Evolutionary conservation across 2,888 invertebrate species (phyloP), one percentile per base, ranked within the genome.

Genomic region (Drepanosiphum platanoidis): DNA sequence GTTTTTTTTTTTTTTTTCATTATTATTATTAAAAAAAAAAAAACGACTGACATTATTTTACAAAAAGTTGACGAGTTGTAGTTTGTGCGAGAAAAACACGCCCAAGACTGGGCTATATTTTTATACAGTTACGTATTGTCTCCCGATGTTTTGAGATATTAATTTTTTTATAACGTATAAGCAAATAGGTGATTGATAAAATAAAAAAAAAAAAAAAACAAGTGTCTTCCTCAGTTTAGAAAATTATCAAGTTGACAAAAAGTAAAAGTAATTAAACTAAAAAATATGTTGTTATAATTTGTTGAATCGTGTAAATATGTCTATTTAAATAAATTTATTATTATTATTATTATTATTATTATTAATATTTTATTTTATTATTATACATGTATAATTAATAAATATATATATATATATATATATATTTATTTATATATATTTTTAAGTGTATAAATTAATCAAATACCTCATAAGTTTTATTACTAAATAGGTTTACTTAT

Each of bases 131-230:
- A 83, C 22, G 32, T 83, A 75, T 83, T 32, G 77, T n/a, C n/a
- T n/a, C 75, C 77, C 32, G 58, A 77, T 84, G 77, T 70, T 58
- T 58, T 77, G 68, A 77, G 52, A n/a, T 75, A 75, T 66, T 36
- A 32, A 52, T 64, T 82, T 75, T 83, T 77, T 77, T 77, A 70
- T 13, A 61, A 77, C 32, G 46, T 77, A 70, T 84, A 84, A 84
- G 77, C 84, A 84, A 84, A 77, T 77, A 84, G 84, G 84, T 84
- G 84, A 84, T 84, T 84, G 84, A 77, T 77, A 75, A 68, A 75
- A 83, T n/a, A n/a, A n/a, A n/a, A n/a, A n/a, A n/a, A n/a, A n/a
- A n/a, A n/a, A n/a, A n/a, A n/a, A 75, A 64, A 58, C 64, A 75
- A 77, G 9, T 77, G 84, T 84, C 84, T 84, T 84, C 84, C 84